Evolutionary conservation across 2,797 vertebrate species (phyloP), one percentile per base, ranked within the genome.

Genomic region (Schizopygopsis pylzovi): DNA sequence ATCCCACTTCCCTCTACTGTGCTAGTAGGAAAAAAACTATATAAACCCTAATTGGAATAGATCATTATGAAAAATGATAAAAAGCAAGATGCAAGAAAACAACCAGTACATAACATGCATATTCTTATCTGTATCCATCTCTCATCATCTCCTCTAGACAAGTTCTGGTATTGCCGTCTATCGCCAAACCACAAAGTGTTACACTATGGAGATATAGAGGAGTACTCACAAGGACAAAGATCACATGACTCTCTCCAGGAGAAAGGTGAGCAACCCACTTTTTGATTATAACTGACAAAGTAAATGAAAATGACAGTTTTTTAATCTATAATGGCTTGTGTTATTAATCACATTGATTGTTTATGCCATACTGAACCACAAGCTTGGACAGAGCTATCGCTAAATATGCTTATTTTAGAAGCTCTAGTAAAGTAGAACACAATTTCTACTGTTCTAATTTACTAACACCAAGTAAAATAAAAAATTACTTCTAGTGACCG

Each of bases 121-220:
- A 25, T 65, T 28, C 33, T 25, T 41, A 49, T 41, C 47, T 49
- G 5, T 3, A 3, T 56, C 71, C n/a, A 16, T 70, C 54, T 67
- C 4, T 18, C 22, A 43, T 12, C 37, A 11, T 81, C 39, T 63
- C 45, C 45, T 68, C 86, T 91, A 97, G 96, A 97, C 85, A 97
- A 97, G 87, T 97, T 97, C 85, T 96, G 96, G 96, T 97, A 97
- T 86, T 97, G 96, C 83, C 96, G 96, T 28, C 95, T 97, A 52
- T 97, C 96, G 1, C 96, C 96, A 33, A 97, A 97, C 91, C 96
- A 97, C 93, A 97, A 97, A 89, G 95, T 97, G 85, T 93, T 97
- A 87, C 96, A 97, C 89, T 97, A 97, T 0, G 96, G 96, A 88
- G 96, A 97, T 87, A 91, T 96, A 90, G 96, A 97, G 89, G 96